Base-by-base conservation (phyloP, 2,888 invertebrate species). In the Gryllus longicercus region DNA sequence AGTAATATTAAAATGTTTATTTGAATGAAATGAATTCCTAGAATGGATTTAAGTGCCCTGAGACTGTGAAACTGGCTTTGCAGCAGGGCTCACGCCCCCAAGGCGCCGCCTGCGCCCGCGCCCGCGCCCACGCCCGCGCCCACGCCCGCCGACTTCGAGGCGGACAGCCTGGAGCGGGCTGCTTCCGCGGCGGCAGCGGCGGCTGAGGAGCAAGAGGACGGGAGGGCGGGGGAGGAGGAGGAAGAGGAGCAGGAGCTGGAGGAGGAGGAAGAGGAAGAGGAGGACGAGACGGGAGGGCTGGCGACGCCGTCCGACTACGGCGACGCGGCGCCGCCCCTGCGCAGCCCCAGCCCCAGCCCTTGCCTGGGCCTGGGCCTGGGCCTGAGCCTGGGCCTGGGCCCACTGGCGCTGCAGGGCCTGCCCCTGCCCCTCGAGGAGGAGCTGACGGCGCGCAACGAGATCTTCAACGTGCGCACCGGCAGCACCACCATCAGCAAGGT, bases 381-480 rank as follows among this genome's bases (percentile, higher is more conserved):
- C 38, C 38, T 38, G 38, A 8, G 38, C 38, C 38, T 38, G 5
- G 38, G 38, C 8, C 38, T 8, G 8, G 25, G 25, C 25, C 25
- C 92, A n/a, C 91, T 91, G 23, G 91, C 91, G 11, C 94, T 94
- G 84, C 91, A 93, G 0, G 93, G 93, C 84, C 94, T 94, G 4
- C 92, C 92, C 82, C 86, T 95, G 80, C 95, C 94, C 0, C 88
- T 94, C 85, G 94, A 94, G 85, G 95, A 95, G 88, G 94, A 95
- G 86, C 88, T 95, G 83, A 94, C 94, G 49, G 94, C 94, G 89
- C 89, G 91, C 84, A 94, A 95, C 85, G 93, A 93, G 4, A 90
- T 94, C 2, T 93, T 94, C 82, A 92, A 92, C 86, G 88, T 89
- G 11, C 88, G 89, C 83, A 91, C 91, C 1, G 91, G 90, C 50